Conservation (phyloP, 2,888 invertebrate species). For the Dyspetes luteomarginatus region DNA sequence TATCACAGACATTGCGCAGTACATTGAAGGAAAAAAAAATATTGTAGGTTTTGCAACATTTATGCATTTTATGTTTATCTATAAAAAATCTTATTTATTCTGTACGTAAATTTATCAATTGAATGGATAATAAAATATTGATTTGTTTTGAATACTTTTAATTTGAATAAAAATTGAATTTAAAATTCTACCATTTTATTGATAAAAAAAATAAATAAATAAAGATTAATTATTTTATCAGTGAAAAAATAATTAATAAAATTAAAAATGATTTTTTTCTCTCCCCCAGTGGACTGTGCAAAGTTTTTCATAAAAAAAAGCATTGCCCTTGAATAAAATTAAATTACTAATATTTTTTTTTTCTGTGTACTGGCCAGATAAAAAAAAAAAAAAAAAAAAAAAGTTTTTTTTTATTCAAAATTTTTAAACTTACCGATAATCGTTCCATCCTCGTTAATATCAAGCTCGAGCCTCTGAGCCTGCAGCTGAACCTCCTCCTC, state of each 20-base stretch:
- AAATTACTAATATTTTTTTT: neutral
- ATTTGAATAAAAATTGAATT: neutral
- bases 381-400: neutral
- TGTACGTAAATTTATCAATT: neutral
- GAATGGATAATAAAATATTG: too few relatives aligned
- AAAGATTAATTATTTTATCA: too few relatives aligned
- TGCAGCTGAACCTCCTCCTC: conserved; percentile 69
- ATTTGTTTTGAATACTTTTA: neutral
- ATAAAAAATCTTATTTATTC: neutral
- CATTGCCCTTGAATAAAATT: neutral
- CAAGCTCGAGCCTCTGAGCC: conserved; percentile 68
- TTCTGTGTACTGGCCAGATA: neutral
- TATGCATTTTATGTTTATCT: neutral
- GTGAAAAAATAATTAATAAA: neutral
- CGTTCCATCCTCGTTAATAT: conserved; percentile 70
- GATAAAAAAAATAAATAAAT: too few relatives aligned
- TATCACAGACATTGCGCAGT: neutral
- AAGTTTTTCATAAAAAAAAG: neutral
- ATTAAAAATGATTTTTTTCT: neutral
- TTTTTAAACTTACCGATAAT: conserved; percentile 33
- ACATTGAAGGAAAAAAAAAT: neutral
- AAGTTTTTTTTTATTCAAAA: neutral
- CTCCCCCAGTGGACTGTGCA: neutral
- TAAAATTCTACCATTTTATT: too few relatives aligned
- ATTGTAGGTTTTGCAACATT: neutral